Percentiles rank a stretch among this genome's conserved stretches.
Evolutionary conservation across 2,797 vertebrate genomes (phyloP).

Genomic region (Salarias fasciatus): DNA sequence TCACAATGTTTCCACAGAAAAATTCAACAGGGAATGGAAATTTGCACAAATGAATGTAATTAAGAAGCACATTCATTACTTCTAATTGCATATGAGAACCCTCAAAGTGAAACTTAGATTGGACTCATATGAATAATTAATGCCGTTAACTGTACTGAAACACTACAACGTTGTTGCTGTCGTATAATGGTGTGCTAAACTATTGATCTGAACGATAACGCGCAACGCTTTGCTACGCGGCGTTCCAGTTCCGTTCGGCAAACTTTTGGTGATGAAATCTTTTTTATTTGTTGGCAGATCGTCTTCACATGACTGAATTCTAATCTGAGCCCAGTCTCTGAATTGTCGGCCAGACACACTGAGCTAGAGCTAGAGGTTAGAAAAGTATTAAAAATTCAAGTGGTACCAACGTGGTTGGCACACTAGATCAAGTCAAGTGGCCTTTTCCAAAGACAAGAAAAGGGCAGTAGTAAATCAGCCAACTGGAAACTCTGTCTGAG

Average conservation of each 20-base stretch:
- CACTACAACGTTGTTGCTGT: constrained; percentile 42
- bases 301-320: constrained; percentile 71
- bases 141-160: constrained; percentile 61
- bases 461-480: constrained; percentile 55
- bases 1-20: constrained; percentile 83
- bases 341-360: constrained; percentile 42
- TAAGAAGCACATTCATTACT: constrained; percentile 84
- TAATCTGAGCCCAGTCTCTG: constrained; percentile 44
- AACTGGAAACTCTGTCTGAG: constrained; percentile 60
- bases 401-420: constrained; percentile 58
- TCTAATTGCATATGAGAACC: constrained; percentile 82
- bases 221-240: constrained; percentile 2
- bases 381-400: constrained; percentile 57
- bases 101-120: constrained; percentile 81
- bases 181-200: constrained; percentile 47
- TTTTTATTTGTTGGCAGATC: constrained; percentile 56
- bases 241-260: constrained; percentile 12
- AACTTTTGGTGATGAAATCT: constrained; percentile 40
- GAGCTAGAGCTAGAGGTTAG: constrained; percentile 39
- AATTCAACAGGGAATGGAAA: constrained; percentile 79
- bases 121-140: constrained; percentile 78
- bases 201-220: constrained; percentile 37
- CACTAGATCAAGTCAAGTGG: constrained; percentile 58
- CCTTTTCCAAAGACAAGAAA: constrained; percentile 53
- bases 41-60: constrained; percentile 85